Evolutionary conservation across 2,888 invertebrate species (phyloP).

Genomic region (Sarcophaga caerulescens): DNA sequence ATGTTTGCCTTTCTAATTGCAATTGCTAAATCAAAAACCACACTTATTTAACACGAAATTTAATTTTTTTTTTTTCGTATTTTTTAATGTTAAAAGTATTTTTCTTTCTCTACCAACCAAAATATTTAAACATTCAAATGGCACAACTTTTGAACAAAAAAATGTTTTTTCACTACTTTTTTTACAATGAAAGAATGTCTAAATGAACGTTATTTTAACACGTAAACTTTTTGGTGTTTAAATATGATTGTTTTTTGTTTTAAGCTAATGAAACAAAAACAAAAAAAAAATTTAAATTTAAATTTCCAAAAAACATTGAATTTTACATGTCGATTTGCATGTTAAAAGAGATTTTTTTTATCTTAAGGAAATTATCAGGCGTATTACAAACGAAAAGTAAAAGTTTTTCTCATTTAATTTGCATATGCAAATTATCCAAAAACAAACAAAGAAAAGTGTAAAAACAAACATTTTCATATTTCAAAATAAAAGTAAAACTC

Average conservation of each 20-base stretch:
- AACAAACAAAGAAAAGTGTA: not conserved
- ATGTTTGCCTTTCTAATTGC: conserved; percentile 46
- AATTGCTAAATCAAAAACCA: conserved; percentile 5
- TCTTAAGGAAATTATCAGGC: conserved; percentile 19
- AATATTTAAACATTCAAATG: conserved; percentile 57
- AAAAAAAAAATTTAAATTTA: not conserved
- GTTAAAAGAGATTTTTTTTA: conserved; percentile 35
- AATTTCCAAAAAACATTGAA: conserved; percentile 25
- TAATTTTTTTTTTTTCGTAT: not conserved
- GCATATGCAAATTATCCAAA: not conserved
- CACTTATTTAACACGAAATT: conserved; percentile 29
- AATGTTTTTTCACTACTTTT: not conserved
- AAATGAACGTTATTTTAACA: conserved; percentile 51
- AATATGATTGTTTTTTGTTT: conserved; percentile 17
- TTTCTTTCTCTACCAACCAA: too few species aligned
- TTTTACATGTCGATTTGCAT: conserved; percentile 50
- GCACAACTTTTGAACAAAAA: conserved; percentile 29
- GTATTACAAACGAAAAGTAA: conserved; percentile 9
- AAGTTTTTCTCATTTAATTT: conserved; percentile 18
- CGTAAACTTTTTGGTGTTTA: conserved; percentile 43
- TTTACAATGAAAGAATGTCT: not conserved
- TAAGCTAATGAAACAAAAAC: not conserved
- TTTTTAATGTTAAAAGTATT: not conserved
- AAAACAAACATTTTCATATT: not conserved
- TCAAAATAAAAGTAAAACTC: not conserved